These are phyloP conservation scores for Serilophus lunatus DNA, from an alignment of 2,113 vertebrate species.

Conservation along the genomic window DNA sequence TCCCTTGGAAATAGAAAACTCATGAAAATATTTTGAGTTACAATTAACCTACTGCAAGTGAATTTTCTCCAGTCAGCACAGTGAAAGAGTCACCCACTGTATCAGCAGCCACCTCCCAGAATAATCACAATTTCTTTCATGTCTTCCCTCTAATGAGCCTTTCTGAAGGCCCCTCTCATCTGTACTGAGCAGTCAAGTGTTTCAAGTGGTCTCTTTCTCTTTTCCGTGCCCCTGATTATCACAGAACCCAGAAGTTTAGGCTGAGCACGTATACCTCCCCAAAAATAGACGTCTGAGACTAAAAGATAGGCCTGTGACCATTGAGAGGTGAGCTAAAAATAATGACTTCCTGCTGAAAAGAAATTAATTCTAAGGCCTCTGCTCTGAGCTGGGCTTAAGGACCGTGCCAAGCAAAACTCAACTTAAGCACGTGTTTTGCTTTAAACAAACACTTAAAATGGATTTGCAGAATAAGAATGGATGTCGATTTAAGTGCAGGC, in stretches of 20 bases:
- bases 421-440: neutral
- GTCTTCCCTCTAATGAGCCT: neutral
- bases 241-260: slow-evolving; percentile 21
- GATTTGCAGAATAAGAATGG: neutral
- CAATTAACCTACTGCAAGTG: neutral
- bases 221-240: neutral
- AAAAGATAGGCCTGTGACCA: neutral
- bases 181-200: slow-evolving; percentile 8
- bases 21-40: neutral
- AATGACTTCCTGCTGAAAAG: neutral
- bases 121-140: neutral
- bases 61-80: neutral
- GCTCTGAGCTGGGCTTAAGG: neutral
- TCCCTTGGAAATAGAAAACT: neutral
- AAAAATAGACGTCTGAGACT: neutral
- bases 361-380: neutral
- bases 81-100: neutral
- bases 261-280: neutral
- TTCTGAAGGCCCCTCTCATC: neutral
- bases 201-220: slow-evolving; percentile 27
- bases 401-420: neutral
- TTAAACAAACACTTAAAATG: neutral
- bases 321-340: slow-evolving; percentile 35
- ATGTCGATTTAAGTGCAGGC: neutral
- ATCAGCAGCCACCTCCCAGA: slow-evolving; percentile 1